Percentiles rank a stretch among this genome's conserved stretches.
These are phyloP conservation scores for Leptura quadrifasciata DNA, from an alignment of 2,888 invertebrate species.

Conservation along the genomic window DNA sequence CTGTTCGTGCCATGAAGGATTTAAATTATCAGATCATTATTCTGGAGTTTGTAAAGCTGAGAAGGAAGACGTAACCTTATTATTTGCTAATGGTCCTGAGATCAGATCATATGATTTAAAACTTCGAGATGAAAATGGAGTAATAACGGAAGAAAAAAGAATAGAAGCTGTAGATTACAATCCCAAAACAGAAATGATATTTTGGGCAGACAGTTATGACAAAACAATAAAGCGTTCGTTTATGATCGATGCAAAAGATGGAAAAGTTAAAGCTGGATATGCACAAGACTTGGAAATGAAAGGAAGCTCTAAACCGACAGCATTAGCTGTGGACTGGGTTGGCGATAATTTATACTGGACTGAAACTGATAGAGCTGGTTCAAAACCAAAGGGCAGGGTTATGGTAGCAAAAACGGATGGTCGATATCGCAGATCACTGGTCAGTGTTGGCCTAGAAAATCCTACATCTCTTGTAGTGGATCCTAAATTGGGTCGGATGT, in stretches of 20 bases:
- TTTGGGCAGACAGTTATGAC: constrained; percentile 96
- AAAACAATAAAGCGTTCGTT: constrained; percentile 94
- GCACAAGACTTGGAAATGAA: constrained; percentile 92
- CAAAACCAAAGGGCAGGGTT: constrained; percentile 86
- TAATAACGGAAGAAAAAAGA: constrained; percentile 89
- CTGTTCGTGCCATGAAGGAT: constrained; percentile 91
- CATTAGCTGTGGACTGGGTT: constrained; percentile 95
- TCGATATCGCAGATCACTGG: constrained; percentile 87
- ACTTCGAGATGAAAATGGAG: constrained; percentile 82
- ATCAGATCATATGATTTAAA: constrained; percentile 84
- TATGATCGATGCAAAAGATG: constrained; percentile 87
- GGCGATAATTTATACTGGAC: constrained; percentile 97
- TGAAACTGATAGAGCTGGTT: constrained; percentile 85
- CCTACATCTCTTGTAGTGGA: constrained; percentile 94
- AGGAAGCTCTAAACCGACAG: constrained; percentile 89
- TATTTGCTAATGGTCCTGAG: constrained; percentile 91
- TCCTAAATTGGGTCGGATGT: constrained; percentile 89
- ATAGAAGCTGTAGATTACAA: constrained; percentile 95
- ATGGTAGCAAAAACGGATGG: constrained; percentile 94
- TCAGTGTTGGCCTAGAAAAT: constrained; percentile 86
- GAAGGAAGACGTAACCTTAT: constrained; percentile 80
- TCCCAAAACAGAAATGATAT: constrained; percentile 87
- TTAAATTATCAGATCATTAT: constrained; percentile 83
- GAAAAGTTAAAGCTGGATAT: constrained; percentile 86
- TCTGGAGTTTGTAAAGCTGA: constrained; percentile 89